Evolutionary conservation across 2,113 vertebrate genomes (phyloP).

Genomic region (Hystrix brachyura): DNA sequence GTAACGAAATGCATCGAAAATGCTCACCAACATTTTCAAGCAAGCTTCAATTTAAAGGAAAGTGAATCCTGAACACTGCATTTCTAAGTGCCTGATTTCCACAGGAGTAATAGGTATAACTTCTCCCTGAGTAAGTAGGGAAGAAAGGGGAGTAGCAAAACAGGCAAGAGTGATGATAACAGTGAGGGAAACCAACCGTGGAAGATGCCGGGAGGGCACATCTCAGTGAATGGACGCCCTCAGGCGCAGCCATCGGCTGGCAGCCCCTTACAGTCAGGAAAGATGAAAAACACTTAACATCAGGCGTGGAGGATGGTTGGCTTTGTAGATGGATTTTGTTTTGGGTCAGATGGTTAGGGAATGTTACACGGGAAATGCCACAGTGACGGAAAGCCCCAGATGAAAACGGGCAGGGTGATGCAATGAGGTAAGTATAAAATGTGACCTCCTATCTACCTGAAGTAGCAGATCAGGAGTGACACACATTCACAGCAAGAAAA

Average conservation of each 20-base stretch:
- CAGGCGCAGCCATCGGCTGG: background rate
- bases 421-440: background rate
- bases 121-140: background rate
- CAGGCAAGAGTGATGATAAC: background rate
- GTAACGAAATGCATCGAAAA: background rate
- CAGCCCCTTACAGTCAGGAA: constrained; percentile 39
- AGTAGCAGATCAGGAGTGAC: background rate
- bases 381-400: constrained; percentile 43
- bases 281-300: constrained; percentile 71
- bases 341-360: constrained; percentile 30
- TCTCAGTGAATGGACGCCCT: constrained; percentile 50
- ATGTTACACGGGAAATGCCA: background rate
- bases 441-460: too few relatives aligned
- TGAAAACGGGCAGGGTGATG: background rate
- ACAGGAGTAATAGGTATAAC: background rate
- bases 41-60: background rate
- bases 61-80: background rate
- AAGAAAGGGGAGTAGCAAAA: background rate
- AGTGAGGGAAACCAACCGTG: background rate
- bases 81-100: constrained; percentile 24
- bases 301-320: constrained; percentile 52
- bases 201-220: constrained; percentile 31
- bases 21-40: background rate
- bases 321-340: background rate
- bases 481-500: background rate